Percentiles rank a stretch among this genome's conserved stretches.
Evolutionary conservation across 2,797 vertebrate species (phyloP).

Genomic region (Acanthurus tractus): DNA sequence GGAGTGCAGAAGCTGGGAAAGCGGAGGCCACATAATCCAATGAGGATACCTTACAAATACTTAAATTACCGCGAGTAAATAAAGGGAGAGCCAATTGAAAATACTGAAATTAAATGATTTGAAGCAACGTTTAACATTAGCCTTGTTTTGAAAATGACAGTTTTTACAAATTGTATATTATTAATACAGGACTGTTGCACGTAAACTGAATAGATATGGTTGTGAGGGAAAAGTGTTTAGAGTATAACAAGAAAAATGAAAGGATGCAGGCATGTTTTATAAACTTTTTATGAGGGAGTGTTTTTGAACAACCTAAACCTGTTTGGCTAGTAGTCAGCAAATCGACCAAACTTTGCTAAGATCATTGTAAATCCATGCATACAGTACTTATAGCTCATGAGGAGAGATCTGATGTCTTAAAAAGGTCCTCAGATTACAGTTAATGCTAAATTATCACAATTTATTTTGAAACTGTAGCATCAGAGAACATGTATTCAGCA

Average conservation of each 20-base stretch:
- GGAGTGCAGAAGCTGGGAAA: not conserved
- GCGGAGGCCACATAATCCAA: not conserved
- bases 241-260: too few species aligned
- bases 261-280: too few species aligned
- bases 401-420: not conserved
- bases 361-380: not conserved
- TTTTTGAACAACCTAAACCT: not conserved
- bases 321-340: not conserved
- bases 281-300: too few species aligned
- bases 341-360: not conserved
- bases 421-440: not conserved
- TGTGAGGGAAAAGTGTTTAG: too few species aligned
- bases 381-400: not conserved
- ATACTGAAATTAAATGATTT: not conserved
- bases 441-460: too few species aligned
- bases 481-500: slow-evolving; percentile 14
- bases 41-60: not conserved
- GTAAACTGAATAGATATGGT: too few species aligned
- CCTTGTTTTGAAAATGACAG: not conserved
- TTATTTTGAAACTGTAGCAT: slow-evolving; percentile 12
- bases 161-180: too few species aligned
- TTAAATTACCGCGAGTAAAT: too few species aligned
- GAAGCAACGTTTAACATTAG: not conserved
- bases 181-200: too few species aligned
- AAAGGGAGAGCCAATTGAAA: not conserved